Base-by-base conservation (phyloP, 2,797 vertebrate genomes). In the Periophthalmus magnuspinnatus region DNA sequence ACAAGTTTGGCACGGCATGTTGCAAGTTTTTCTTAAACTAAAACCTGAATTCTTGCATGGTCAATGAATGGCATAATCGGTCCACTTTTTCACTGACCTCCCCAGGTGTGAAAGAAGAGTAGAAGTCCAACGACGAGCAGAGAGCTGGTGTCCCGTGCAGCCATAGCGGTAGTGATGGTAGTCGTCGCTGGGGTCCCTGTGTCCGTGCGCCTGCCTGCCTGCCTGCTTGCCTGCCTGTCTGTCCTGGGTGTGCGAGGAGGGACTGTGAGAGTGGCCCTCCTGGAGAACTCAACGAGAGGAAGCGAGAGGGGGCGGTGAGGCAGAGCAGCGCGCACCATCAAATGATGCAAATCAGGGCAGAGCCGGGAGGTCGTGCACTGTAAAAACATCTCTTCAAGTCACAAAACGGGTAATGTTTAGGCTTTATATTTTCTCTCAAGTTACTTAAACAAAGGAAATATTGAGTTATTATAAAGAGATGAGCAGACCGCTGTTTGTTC, bases 31-130 rank as follows among this genome's bases (percentile, higher is more conserved):
- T 24, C 22, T 24, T 7, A 28, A 14, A 13, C 13, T 22, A 28
- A 16, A 24, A 56, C 24, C 24, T 54, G 24, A 5, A 21, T 57
- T 16, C 22, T 7, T 56, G 22, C 6, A 28, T 22, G 54, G 3
- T 55, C 22, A 58, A 32, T 55, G 8, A 55, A 50, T 24, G 11
- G 21, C 56, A 58, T 17, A 33, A 64, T 6, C 22, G 21, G 13
- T 48, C 28, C 28, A 6, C 11, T 41, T 5, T 19, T 32, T 59
- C 90, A 90, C 87, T 47, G 21, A 93, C 92, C 92, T 91, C 81
- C 69, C 73, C 85, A 89, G 81, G 88, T 86, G 86, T 74, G 82
- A 32, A 74, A 66, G 65, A 90, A 77, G 50, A 88, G 1, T 69
- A 87, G 54, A 11, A 92, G 86, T 76, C 80, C 88, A 41, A 73